Evolutionary conservation across 1,140 invertebrate genomes (phyloP).

Genomic region (Formica exsecta): DNA sequence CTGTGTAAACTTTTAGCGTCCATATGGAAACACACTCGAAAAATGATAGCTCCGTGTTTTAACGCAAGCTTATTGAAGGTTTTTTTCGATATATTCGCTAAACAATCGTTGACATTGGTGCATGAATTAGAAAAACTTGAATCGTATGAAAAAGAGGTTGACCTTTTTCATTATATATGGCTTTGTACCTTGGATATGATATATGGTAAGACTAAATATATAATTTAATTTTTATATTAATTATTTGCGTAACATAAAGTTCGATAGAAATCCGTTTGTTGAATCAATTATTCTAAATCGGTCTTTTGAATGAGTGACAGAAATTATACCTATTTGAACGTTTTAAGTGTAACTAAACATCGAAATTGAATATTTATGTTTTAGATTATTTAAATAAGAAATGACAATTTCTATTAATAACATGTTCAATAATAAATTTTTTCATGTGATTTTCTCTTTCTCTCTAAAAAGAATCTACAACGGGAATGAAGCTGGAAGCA

Average conservation of each 20-base stretch:
- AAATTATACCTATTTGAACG: neutral
- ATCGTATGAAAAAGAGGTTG: neutral
- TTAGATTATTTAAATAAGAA: neutral
- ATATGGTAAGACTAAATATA: neutral
- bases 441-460: neutral
- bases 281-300: neutral
- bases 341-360: neutral
- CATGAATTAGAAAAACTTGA: slow-evolving; percentile 3
- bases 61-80: neutral
- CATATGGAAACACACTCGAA: neutral
- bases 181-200: neutral
- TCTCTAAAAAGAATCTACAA: neutral
- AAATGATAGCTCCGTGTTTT: neutral
- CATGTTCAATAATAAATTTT: neutral
- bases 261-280: too few species aligned
- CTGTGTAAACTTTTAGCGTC: neutral
- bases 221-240: neutral
- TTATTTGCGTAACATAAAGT: neutral
- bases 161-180: neutral
- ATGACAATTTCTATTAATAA: neutral
- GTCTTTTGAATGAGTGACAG: too few species aligned
- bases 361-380: neutral
- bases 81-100: neutral
- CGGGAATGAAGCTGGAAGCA: neutral
- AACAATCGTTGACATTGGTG: neutral